Evolutionary conservation across 2,888 invertebrate genomes (phyloP).

Genomic region (Thera obeliscata): DNA sequence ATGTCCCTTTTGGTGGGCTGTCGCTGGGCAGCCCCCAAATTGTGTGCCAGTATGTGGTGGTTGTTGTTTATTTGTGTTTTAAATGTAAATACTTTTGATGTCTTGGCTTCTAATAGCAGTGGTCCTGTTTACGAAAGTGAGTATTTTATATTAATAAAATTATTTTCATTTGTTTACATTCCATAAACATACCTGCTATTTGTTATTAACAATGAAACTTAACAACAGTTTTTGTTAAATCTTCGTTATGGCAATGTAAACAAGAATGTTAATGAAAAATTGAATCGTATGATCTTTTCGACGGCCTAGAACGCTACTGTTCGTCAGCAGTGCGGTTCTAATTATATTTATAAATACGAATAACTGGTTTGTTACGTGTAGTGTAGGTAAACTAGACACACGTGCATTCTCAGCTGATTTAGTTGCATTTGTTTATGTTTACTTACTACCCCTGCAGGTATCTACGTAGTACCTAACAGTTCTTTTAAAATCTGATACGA

Average conservation of each 20-base stretch:
- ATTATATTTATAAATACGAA: slow-evolving; percentile 56
- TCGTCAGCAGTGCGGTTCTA: slow-evolving; percentile 47
- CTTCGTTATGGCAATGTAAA: slow-evolving; percentile 42
- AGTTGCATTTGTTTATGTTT: slow-evolving; percentile 49
- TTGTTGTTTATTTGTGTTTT: slow-evolving; percentile 78
- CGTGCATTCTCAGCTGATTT: slow-evolving; percentile 37
- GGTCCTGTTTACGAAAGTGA: slow-evolving; percentile 67
- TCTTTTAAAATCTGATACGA: slow-evolving; percentile 34
- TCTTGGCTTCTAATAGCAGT: slow-evolving; percentile 67
- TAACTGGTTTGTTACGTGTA: slow-evolving; percentile 64
- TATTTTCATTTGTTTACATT: slow-evolving; percentile 32
- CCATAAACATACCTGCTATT: neutral
- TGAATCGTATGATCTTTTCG: slow-evolving; percentile 49
- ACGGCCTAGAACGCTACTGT: slow-evolving; percentile 53
- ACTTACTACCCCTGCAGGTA: slow-evolving; percentile 1
- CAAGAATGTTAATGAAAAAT: slow-evolving; percentile 45
- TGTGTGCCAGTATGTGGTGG: slow-evolving; percentile 82
- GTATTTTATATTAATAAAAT: slow-evolving; percentile 47
- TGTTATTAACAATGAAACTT: slow-evolving; percentile 19
- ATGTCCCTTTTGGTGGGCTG: slow-evolving; percentile 82
- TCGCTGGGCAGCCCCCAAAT: slow-evolving; percentile 82
- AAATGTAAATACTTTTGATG: slow-evolving; percentile 72
- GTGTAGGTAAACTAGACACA: slow-evolving; percentile 41
- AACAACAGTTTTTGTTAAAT: slow-evolving; percentile 10
- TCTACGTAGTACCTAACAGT: slow-evolving; percentile 14